These are phyloP conservation scores for Tragelaphus buxtoni DNA, from an alignment of 2,113 vertebrate genomes.

Conservation along the genomic window DNA sequence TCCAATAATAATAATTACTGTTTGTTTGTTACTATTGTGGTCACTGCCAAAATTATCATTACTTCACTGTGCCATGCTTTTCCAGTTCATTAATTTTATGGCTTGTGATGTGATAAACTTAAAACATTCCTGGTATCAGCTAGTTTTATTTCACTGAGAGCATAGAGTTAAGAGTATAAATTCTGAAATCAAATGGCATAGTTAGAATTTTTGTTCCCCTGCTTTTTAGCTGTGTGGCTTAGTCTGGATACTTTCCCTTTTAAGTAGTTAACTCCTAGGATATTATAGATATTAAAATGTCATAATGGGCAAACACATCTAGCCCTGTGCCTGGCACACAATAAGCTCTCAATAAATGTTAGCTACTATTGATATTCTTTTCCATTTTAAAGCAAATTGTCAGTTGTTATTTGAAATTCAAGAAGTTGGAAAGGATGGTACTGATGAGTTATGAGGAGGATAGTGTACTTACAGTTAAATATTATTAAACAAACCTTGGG, in stretches of 20 bases:
- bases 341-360: background rate
- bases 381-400: background rate
- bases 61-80: background rate
- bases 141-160: background rate
- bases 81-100: background rate
- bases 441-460: background rate
- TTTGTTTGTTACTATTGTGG: background rate
- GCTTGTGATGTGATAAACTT: background rate
- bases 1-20: background rate
- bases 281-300: background rate
- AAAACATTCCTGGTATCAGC: background rate
- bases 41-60: background rate
- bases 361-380: background rate
- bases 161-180: background rate
- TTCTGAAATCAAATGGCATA: background rate
- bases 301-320: background rate
- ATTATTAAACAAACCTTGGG: background rate
- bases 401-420: constrained; percentile 16
- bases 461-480: background rate
- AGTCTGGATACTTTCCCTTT: background rate
- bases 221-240: background rate
- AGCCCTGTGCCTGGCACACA: background rate
- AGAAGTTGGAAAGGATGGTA: background rate
- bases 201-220: background rate
- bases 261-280: background rate